Conservation (phyloP, 35 echinoderm and acorn worm species). For the Chiridota heheva region DNA sequence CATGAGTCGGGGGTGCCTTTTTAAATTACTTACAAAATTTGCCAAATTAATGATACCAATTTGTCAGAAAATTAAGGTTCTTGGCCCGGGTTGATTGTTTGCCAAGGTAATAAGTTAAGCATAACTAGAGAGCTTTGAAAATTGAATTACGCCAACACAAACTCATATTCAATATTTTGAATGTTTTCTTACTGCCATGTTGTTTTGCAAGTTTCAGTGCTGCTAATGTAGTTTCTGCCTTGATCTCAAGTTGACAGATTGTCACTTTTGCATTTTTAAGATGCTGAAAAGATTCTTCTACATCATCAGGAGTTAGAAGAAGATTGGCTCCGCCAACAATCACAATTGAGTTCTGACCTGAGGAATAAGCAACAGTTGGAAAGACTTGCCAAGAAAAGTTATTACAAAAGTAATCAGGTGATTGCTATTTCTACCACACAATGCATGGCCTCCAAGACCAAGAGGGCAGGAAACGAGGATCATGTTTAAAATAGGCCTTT, state of each 20-base stretch:
- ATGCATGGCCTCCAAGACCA: too few relatives aligned
- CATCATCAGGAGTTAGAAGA: conserved; percentile 54
- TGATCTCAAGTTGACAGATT: conserved; percentile 70
- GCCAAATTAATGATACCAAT: too few relatives aligned
- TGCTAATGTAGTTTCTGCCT: conserved; percentile 60
- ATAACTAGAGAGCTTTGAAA: too few relatives aligned
- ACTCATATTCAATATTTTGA: too few relatives aligned
- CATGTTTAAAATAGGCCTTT: too few relatives aligned
- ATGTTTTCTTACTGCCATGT: conserved; percentile 63
- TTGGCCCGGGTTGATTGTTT: too few relatives aligned
- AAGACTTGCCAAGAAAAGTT: background rate
- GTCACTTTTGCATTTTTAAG: conserved; percentile 62
- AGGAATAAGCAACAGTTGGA: conserved; percentile 1
- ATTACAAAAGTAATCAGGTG: background rate
- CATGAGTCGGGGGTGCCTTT: too few relatives aligned
- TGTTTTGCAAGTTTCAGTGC: conserved; percentile 58
- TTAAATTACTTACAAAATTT: too few relatives aligned
- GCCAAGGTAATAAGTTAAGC: too few relatives aligned
- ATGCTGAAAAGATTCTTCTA: conserved; percentile 25
- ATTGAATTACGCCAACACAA: too few relatives aligned
- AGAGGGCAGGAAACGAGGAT: too few relatives aligned
- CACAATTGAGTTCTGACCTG: conserved; percentile 90
- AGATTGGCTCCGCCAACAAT: conserved; percentile 77
- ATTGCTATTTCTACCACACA: background rate
- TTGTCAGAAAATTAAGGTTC: too few relatives aligned